Base-by-base conservation (phyloP, 2,888 invertebrate species). In the Hyposoter didymator region DNA sequence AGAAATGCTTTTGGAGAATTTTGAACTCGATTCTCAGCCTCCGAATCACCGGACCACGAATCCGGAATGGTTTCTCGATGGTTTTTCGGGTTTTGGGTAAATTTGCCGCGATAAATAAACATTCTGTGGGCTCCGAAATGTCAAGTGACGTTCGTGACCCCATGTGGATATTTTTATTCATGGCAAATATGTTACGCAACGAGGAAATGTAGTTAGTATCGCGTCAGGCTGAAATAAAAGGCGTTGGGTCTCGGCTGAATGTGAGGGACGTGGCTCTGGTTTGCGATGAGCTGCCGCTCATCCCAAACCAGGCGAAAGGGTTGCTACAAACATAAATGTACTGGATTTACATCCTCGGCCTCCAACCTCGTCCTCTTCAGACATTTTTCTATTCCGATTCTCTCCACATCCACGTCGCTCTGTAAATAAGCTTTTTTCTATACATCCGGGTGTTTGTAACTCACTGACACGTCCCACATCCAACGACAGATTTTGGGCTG, bases 141-240 rank as follows among this genome's bases (percentile, higher is more conserved):
- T 39, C 39, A 39, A 39, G 39, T 39, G 39, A 10, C 39, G 10
- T 39, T 39, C 39, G 10, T 10, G 7, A 10, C 8, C 39, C 39
- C 39, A 39, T 35, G 35, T 17, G n/a, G 5, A 17, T 39, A n/a
- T 47, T 2, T n/a, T 67, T 43, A 67, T 47, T 8, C 39, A 43
- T 43, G 55, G 39, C n/a, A 39, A 47, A 64, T 74, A 64, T 64
- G 52, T 84, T 52, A 35, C 70, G 49, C 59, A 64, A 79, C 22
- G 17, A 12, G 64, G 75, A 79, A 79, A 45, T 28, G 28, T 14
- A 45, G 35, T 79, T 75, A 28, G 59, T 62, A 10, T 59, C 69
- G 45, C n/a, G n/a, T 39, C 62, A 49, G 32, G 28, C 49, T n/a
- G 35, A 69, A 84, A 74, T 73, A 69, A 79, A 84, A 74, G 17